Evolutionary conservation across 1,140 invertebrate genomes (phyloP), one percentile per base, ranked within the genome.

Genomic region (Drosophila yakuba): DNA sequence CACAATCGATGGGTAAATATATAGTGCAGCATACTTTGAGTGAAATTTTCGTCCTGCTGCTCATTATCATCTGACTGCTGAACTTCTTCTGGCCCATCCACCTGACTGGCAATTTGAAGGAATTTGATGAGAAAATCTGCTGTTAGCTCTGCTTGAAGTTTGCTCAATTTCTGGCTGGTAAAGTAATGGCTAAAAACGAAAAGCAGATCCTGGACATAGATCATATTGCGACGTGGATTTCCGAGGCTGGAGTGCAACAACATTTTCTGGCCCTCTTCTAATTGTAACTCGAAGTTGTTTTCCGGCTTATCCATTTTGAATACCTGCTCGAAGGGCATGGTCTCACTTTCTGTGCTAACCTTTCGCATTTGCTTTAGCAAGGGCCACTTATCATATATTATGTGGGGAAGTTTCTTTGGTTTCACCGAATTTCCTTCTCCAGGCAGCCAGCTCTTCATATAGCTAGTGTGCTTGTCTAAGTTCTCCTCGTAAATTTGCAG

Each of bases 141-240:
- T 0, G 59, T 68, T 0, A 61, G 14, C 12, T 91, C 64, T 0
- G 85, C 64, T 23, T 91, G 80, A 6, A 64, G 14, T 5, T 63
- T 56, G 1, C 28, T 68, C 4, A 92, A 55, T 3, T 57, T 39
- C 10, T 80, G 55, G n/a, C 54, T 79, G 15, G 52, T 38, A 7
- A 80, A 59, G 12, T 88, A 52, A 3, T 91, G 67, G 10, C 54
- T 48, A 5, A 91, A 41, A 0, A 79, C 25, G 38, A 89, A 92
- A 11, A 91, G 57, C 6, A 90, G 32, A 20, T 84, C 72, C 32
- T 92, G 85, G 2, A 88, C 78, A 38, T 91, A 92, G 25, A 92
- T 77, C 78, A 90, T 78, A 15, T 90, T 69, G 14, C 85, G 63
- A 8, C 75, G 74, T 1, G 79, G 74, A 66, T 91, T 84, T 0